Evolutionary conservation across 2,113 vertebrate species (phyloP).

Genomic region (human (Homo sapiens)): DNA sequence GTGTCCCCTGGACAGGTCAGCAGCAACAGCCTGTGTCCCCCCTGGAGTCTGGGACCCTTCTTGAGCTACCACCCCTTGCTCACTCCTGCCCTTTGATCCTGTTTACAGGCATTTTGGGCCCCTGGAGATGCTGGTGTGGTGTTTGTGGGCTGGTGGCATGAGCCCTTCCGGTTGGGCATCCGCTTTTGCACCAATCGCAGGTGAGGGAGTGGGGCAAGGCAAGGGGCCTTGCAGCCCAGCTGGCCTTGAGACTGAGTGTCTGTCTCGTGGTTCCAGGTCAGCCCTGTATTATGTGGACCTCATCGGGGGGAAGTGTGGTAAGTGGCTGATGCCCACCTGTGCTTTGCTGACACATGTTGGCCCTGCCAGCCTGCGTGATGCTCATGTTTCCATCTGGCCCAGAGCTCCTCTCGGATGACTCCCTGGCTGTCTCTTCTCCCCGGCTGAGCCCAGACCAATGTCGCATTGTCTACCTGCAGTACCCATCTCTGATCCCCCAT

Average conservation of each 20-base stretch:
- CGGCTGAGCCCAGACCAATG: constrained; percentile 94
- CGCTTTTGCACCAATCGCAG: constrained; percentile 92
- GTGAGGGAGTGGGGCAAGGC: constrained; percentile 78
- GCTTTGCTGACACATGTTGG: accelerated
- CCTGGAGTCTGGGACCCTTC: background rate
- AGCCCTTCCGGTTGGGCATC: constrained; percentile 93
- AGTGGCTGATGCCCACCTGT: constrained; percentile 56
- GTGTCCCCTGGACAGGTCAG: constrained; percentile 96
- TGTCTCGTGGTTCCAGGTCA: constrained; percentile 84
- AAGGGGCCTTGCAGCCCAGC: background rate
- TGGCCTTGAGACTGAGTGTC: background rate
- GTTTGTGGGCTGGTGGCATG: constrained; percentile 95
- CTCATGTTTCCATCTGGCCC: constrained; percentile 34
- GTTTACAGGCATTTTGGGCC: constrained; percentile 94
- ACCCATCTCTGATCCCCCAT: constrained; percentile 88
- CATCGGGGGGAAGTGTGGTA: constrained; percentile 90
- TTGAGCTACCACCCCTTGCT: background rate
- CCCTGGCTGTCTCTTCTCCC: constrained; percentile 88
- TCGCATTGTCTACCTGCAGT: constrained; percentile 91
- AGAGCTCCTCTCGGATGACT: constrained; percentile 91
- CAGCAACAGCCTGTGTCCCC: background rate
- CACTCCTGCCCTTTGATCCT: background rate
- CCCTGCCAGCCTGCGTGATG: background rate
- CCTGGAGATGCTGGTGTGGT: constrained; percentile 91
- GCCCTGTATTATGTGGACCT: constrained; percentile 94